A percentile compares a stretch with the other conserved stretches of the same genome.
Evolutionary conservation across 1,140 invertebrate species (phyloP).

Genomic region (Telenomus remus): DNA sequence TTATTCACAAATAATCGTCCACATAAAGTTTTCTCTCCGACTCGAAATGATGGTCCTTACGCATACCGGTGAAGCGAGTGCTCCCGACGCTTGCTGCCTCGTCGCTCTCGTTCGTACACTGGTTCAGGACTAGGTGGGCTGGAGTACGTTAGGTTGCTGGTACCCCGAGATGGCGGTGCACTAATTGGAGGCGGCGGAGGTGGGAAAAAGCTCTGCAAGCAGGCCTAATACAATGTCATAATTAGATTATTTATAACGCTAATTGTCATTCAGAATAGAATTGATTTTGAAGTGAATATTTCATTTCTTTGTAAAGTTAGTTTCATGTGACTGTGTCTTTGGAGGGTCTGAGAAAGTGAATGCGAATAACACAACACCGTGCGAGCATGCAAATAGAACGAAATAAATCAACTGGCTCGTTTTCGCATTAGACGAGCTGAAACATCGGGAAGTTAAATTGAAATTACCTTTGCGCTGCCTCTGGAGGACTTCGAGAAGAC

Average conservation of each 20-base stretch:
- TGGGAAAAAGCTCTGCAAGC: slow-evolving; percentile 75
- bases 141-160: slow-evolving; percentile 73
- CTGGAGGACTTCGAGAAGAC: slow-evolving; percentile 76
- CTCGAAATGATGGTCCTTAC: slow-evolving; percentile 66
- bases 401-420: slow-evolving; percentile 46
- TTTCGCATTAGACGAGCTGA: slow-evolving; percentile 40
- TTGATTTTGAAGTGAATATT: too few relatives aligned
- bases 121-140: slow-evolving; percentile 74
- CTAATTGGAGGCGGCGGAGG: slow-evolving; percentile 73
- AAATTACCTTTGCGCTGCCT: slow-evolving; percentile 73
- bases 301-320: too few relatives aligned
- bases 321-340: too few relatives aligned
- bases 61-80: slow-evolving; percentile 73
- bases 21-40: slow-evolving; percentile 30
- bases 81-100: slow-evolving; percentile 72
- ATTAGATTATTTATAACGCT: slow-evolving; percentile 36
- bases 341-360: slow-evolving; percentile 14
- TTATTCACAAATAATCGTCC: slow-evolving; percentile 35
- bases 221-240: slow-evolving; percentile 65
- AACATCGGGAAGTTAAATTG: slow-evolving; percentile 47
- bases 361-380: slow-evolving; percentile 35
- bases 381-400: slow-evolving; percentile 48
- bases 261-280: too few relatives aligned
- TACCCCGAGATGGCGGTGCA: slow-evolving; percentile 69
- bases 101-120: slow-evolving; percentile 68